phyloP scores from a whole-genome alignment of 2,113 vertebrate species.

The Otolemur garnettii region DNA sequence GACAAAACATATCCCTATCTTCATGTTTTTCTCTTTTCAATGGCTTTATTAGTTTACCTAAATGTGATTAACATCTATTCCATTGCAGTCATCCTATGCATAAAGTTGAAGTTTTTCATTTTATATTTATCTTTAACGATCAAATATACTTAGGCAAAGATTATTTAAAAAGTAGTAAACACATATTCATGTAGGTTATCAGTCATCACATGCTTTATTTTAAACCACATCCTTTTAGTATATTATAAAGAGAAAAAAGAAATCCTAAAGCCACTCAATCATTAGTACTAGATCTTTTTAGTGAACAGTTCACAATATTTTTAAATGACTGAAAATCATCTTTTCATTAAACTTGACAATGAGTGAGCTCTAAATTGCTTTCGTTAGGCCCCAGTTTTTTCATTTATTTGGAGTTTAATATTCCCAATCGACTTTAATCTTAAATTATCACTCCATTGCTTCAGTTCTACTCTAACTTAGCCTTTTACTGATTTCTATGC shows the following conservation, averaged over 20 bases:
- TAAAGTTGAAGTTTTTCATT: background rate
- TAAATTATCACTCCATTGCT: background rate
- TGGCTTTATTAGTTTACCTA: background rate
- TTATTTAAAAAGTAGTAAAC: background rate
- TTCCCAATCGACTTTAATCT: background rate
- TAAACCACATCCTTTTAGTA: constrained; percentile 18
- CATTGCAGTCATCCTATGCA: background rate
- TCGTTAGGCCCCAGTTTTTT: background rate
- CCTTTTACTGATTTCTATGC: background rate
- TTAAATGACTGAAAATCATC: background rate
- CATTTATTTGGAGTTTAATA: constrained; percentile 10
- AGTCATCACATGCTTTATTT: background rate
- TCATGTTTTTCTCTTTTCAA: background rate
- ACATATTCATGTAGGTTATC: background rate
- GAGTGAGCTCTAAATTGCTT: background rate
- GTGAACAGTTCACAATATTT: constrained; percentile 7
- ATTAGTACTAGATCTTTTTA: background rate
- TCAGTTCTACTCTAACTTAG: background rate
- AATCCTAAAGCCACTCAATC: background rate
- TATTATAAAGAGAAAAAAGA: background rate
- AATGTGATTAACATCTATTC: background rate
- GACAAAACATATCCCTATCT: background rate
- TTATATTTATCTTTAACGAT: constrained; percentile 38
- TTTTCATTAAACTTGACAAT: constrained; percentile 51
- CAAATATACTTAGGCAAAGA: background rate